Base-by-base conservation (phyloP, 2,113 vertebrate species). In the Chamaea fasciata region DNA sequence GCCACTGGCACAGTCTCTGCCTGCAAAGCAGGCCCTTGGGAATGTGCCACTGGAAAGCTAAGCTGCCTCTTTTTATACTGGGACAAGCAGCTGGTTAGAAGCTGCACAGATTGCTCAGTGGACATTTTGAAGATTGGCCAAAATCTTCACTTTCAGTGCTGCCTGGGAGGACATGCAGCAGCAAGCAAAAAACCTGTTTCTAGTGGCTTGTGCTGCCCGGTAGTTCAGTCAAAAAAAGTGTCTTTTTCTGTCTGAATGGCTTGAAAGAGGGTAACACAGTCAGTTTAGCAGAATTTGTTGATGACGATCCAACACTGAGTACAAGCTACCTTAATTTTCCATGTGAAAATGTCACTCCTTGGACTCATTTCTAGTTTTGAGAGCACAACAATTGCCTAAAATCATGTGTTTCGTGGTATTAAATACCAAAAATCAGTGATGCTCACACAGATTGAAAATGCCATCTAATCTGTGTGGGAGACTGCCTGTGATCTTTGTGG, bases 1-100 rank as follows among this genome's bases (percentile, higher is more conserved):
- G 62, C 18, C 31, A 31, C 27, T 53, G 57, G 73, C 20, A 30
- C 1, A 0, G 5, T 16, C 28, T 65, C 70, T 73, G 37, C 47
- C 31, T 73, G 57, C 21, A 90, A 22, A 83, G 16, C 7, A 62
- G 24, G 26, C 42, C 6, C 47, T n/a, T 80, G 42, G 37, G 78
- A 83, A 86, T 7, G 69, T 0, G 3, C 8, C 52, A 21, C 2
- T 44, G 68, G 30, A 67, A 93, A 87, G 28, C 33, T 37, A 35
- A 79, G 20, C 22, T 24, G 3, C 20, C 64, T 42, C 18, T n/a
- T 62, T 55, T 37, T 42, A 2, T 7, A 4, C 1, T 1, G 1
- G 49, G 65, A 41, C 28, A 41, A 82, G 20, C 4, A 10, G 12
- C 11, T 57, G 67, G 19, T 41, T 47, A 65, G 76, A 56, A 52